Conservation (phyloP, 2,113 vertebrate species). For the Hemicordylus capensis region DNA sequence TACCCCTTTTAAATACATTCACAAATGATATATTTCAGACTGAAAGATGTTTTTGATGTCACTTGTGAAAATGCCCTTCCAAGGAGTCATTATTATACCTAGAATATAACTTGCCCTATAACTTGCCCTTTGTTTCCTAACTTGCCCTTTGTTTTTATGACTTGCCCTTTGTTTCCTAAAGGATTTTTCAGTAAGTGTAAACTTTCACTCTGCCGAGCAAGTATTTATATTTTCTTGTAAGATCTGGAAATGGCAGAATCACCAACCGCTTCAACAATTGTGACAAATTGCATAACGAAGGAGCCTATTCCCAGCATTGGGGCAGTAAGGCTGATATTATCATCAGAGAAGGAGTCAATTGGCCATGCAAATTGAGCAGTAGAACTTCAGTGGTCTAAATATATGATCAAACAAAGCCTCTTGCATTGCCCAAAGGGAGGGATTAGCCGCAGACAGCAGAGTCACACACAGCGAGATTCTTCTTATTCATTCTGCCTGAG, state of each 20-base stretch:
- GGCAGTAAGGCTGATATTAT: conserved; percentile 4
- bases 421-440: conserved; percentile 36
- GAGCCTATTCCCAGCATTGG: background rate
- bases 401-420: conserved; percentile 38
- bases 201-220: background rate
- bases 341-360: conserved; percentile 18
- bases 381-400: conserved; percentile 32
- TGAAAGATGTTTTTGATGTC: background rate
- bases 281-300: background rate
- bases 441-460: conserved; percentile 66
- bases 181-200: conserved; percentile 10
- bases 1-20: too few relatives aligned
- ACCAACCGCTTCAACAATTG: background rate
- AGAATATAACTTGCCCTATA: conserved; percentile 2
- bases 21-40: background rate
- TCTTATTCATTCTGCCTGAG: conserved; percentile 47
- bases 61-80: background rate
- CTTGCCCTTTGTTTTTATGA: too few relatives aligned
- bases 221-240: conserved; percentile 17
- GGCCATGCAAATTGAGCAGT: conserved; percentile 14
- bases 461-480: conserved; percentile 44
- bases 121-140: too few relatives aligned
- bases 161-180: conserved; percentile 8
- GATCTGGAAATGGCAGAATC: conserved; percentile 5
- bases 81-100: conserved; percentile 43